Conservation (phyloP, 2,888 invertebrate genomes). For the Tetheella fluctuosa region DNA sequence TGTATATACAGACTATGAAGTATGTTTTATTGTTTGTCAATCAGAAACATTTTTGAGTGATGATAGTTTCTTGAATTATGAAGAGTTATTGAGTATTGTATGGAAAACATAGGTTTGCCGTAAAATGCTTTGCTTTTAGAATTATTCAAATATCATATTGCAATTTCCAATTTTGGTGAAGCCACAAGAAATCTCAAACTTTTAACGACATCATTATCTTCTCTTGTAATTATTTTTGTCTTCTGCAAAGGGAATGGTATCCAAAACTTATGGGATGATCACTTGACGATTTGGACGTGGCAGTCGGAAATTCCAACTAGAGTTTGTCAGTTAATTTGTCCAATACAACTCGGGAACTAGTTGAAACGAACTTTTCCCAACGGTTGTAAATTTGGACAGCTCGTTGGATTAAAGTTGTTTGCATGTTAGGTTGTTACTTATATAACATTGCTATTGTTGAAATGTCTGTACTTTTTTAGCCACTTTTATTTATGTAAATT, state of each 20-base stretch:
- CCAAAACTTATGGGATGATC: not conserved
- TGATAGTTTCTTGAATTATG: too few species aligned
- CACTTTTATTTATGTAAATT: not conserved
- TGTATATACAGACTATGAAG: too few species aligned
- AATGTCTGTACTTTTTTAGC: not conserved
- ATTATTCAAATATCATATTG: too few species aligned
- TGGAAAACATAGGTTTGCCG: too few species aligned
- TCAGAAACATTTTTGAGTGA: too few species aligned
- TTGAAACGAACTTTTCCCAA: conserved; percentile 1
- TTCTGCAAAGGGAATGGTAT: not conserved
- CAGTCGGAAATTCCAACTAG: conserved; percentile 1
- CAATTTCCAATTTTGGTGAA: too few species aligned
- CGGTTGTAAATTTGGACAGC: conserved; percentile 4
- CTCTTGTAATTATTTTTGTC: not conserved
- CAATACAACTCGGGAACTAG: conserved; percentile 11
- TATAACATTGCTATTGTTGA: not conserved
- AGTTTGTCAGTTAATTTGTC: conserved; percentile 12
- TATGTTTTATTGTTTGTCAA: too few species aligned
- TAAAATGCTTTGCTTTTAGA: too few species aligned
- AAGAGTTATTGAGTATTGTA: too few species aligned
- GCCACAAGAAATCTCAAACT: too few species aligned
- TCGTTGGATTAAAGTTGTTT: conserved; percentile 5
- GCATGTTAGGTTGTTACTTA: not conserved
- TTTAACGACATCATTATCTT: not conserved
- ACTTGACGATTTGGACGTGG: conserved; percentile 1